These are phyloP conservation scores for Enteromius afrohamiltoni DNA, from an alignment of 2,797 vertebrate genomes.

Conservation along the genomic window DNA sequence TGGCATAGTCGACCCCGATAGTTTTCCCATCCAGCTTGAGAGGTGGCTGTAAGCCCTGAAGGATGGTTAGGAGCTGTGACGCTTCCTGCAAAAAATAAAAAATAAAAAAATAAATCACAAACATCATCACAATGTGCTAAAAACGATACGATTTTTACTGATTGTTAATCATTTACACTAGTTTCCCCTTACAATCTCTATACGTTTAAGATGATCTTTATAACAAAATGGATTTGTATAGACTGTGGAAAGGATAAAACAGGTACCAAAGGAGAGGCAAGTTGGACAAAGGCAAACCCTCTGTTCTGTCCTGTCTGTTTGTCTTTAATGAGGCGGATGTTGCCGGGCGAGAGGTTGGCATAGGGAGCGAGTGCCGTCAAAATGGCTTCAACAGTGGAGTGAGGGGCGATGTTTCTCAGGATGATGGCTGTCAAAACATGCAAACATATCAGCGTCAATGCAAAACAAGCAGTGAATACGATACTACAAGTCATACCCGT, in stretches of 20 bases:
- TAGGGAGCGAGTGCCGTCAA: conserved; percentile 92
- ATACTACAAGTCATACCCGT: neutral
- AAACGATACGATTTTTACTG: neutral
- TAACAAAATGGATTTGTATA: neutral
- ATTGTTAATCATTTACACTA: neutral
- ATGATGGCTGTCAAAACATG: conserved; percentile 86
- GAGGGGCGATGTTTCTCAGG: conserved; percentile 93
- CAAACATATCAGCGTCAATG: neutral
- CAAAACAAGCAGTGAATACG: neutral
- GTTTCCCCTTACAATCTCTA: neutral
- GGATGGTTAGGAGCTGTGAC: conserved; percentile 94
- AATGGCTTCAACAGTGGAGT: conserved; percentile 94
- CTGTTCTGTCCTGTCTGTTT: conserved; percentile 98
- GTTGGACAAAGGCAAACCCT: conserved; percentile 97
- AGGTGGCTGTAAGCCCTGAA: conserved; percentile 94
- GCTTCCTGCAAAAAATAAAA: conserved; percentile 93
- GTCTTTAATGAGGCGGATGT: conserved; percentile 98
- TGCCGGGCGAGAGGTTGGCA: conserved; percentile 92
- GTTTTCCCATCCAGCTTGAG: conserved; percentile 98
- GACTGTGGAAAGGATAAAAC: neutral
- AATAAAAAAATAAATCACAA: too few species aligned
- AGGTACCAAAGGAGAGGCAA: conserved; percentile 95
- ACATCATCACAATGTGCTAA: neutral
- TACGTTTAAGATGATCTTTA: neutral
- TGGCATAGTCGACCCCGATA: conserved; percentile 97